Base-by-base conservation (phyloP, 2,113 vertebrate genomes). In the Nesogale talazaci region DNA sequence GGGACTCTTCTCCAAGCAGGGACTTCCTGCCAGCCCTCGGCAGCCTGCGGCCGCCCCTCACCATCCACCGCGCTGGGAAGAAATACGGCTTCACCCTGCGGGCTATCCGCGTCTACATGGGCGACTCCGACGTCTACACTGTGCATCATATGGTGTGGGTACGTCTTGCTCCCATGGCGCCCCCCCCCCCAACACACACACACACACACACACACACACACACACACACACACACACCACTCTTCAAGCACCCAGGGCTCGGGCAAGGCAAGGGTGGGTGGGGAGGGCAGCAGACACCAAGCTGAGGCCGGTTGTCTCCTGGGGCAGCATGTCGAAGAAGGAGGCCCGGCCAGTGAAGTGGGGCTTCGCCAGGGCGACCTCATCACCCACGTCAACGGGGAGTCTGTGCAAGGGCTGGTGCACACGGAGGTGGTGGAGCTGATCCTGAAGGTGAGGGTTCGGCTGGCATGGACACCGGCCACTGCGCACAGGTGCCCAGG, bases 71-170 rank as follows among this genome's bases (percentile, higher is more conserved):
- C 92, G 98, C 98, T 31, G 99, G 99, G 20, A 99, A 99, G 98
- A 99, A 99, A 97, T 99, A 99, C 1, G 99, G 99, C 96, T 99
- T 99, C 98, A 99, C 99, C 40, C 98, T 99, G 88, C 97, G 99
- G 2, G 99, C 99, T 95, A 99, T 99, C 97, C 98, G 99, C 0
- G 99, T 99, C 91, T 99, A 99, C 97, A 99, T 99, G 99, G 99
- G 99, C 11, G 99, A 99, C 98, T 98, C 98, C 0, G 99, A 99
- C 86, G 98, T 99, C 98, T 99, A 99, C 98, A 99, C 99, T 4
- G 99, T 99, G 27, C 99, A 99, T 93, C 99, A 99, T 97, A 99
- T 99, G 98, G 99, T 99, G 96, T 99, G 99, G 99, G 99, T 99
- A 98, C 80, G 98, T 98, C 94, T 95, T 76, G 46, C 46, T 52